A percentile compares a stretch with the other conserved stretches of the same genome.
These are phyloP conservation scores for Trogon melanurus DNA, from an alignment of 2,113 vertebrate species.

Conservation along the genomic window DNA sequence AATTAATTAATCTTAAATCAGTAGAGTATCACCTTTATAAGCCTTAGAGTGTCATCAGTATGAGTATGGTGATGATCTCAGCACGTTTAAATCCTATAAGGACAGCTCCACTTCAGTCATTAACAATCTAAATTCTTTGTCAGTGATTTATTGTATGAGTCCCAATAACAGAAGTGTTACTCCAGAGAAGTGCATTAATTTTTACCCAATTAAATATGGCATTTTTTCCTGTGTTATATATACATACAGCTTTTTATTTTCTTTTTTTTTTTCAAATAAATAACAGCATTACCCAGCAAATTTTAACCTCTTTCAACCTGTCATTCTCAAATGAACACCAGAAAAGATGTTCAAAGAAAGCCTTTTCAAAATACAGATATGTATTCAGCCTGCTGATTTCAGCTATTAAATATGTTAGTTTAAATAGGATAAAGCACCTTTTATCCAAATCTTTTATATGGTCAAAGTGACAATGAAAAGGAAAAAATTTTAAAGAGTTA, in stretches of 20 bases:
- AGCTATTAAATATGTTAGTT: neutral
- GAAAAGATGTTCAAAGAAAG: neutral
- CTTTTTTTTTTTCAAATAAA: neutral
- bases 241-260: neutral
- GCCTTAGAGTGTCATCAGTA: neutral
- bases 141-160: neutral
- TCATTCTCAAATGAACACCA: neutral
- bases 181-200: neutral
- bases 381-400: neutral
- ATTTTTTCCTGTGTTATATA: neutral
- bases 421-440: neutral
- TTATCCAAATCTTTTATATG: neutral
- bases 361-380: neutral
- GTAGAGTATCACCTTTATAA: neutral
- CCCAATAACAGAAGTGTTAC: neutral
- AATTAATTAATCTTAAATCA: neutral
- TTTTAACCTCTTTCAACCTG: neutral
- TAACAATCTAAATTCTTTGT: neutral
- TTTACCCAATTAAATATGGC: neutral
- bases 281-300: neutral
- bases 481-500: neutral
- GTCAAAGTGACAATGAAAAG: neutral
- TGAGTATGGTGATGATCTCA: neutral
- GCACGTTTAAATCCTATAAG: neutral
- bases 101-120: neutral